Conservation (phyloP, 2,113 vertebrate genomes). For the Saccopteryx leptura region DNA sequence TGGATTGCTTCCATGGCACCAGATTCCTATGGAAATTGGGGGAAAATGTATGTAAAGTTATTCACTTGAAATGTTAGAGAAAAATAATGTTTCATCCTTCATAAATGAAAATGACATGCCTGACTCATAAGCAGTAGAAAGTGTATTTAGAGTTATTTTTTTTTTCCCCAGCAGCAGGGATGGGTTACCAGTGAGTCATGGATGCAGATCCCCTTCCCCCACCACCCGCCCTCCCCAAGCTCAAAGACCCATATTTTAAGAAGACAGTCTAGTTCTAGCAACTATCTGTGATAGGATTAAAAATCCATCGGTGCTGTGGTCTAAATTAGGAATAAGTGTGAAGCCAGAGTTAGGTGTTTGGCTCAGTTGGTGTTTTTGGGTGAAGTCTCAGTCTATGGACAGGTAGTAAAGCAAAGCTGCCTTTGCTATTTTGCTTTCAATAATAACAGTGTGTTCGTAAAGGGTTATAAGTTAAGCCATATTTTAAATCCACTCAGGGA, state of each 20-base stretch:
- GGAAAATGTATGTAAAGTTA: conserved; percentile 81
- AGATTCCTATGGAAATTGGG: conserved; percentile 80
- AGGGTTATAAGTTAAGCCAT: conserved; percentile 41
- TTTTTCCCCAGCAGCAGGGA: neutral
- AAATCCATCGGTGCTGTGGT: neutral
- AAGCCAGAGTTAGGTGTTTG: neutral
- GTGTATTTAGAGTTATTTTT: conserved; percentile 70
- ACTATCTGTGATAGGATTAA: neutral
- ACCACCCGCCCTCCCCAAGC: neutral
- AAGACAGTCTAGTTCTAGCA: neutral
- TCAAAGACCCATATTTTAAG: conserved; percentile 30
- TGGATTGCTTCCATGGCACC: conserved; percentile 71
- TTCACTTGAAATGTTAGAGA: conserved; percentile 82
- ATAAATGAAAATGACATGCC: conserved; percentile 83
- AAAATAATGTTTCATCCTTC: conserved; percentile 80
- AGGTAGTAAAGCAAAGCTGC: conserved; percentile 7
- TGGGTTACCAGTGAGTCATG: conserved; percentile 72
- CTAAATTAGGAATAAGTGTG: conserved; percentile 10
- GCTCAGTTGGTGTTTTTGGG: neutral
- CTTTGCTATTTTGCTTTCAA: conserved; percentile 51
- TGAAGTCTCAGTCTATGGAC: conserved; percentile 6
- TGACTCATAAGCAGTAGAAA: conserved; percentile 82
- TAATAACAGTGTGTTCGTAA: conserved; percentile 26
- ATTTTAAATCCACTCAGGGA: conserved; percentile 41
- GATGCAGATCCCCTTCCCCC: neutral